phyloP scores from a whole-genome alignment of 2,888 invertebrate species.

The Pyrocoelia pectoralis region DNA sequence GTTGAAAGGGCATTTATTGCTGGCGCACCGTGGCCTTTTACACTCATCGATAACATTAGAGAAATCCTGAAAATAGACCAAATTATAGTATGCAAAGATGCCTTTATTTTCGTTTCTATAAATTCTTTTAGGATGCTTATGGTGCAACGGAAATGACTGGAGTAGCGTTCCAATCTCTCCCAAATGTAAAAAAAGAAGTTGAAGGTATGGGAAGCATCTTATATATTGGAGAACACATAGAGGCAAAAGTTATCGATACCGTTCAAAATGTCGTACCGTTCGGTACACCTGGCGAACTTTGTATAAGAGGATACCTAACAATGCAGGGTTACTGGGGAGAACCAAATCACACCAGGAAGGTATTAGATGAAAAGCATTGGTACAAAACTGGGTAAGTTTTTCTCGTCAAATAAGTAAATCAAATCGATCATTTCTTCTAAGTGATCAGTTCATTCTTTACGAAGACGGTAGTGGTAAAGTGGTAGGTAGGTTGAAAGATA shows the following conservation, averaged over 20 bases:
- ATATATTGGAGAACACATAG: slow-evolving; percentile 65
- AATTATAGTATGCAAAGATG: slow-evolving; percentile 59
- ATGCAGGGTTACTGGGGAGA: slow-evolving; percentile 88
- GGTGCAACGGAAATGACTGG: slow-evolving; percentile 71
- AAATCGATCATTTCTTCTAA: too few species aligned
- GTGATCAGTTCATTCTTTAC: slow-evolving; percentile 74
- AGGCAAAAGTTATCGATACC: slow-evolving; percentile 72
- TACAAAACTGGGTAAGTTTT: slow-evolving; percentile 77
- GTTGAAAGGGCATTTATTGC: slow-evolving; percentile 70
- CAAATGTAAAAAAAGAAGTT: slow-evolving; percentile 58
- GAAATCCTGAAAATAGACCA: slow-evolving; percentile 59
- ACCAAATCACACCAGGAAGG: slow-evolving; percentile 74
- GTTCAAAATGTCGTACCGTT: slow-evolving; percentile 72
- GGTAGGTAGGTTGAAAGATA: slow-evolving; percentile 79
- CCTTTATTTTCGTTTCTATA: too few species aligned
- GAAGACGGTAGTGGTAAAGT: slow-evolving; percentile 75
- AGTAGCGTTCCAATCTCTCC: slow-evolving; percentile 63
- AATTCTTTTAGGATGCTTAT: slow-evolving; percentile 67
- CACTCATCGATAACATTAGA: slow-evolving; percentile 64
- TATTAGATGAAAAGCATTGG: slow-evolving; percentile 76
- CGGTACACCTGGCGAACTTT: slow-evolving; percentile 78
- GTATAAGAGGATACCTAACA: slow-evolving; percentile 75
- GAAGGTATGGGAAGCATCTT: too few species aligned
- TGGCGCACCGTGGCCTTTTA: slow-evolving; percentile 75
- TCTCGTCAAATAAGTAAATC: too few species aligned